Evolutionary conservation across 1,140 invertebrate species (phyloP).

Genomic region (Drosophila punjabiensis): DNA sequence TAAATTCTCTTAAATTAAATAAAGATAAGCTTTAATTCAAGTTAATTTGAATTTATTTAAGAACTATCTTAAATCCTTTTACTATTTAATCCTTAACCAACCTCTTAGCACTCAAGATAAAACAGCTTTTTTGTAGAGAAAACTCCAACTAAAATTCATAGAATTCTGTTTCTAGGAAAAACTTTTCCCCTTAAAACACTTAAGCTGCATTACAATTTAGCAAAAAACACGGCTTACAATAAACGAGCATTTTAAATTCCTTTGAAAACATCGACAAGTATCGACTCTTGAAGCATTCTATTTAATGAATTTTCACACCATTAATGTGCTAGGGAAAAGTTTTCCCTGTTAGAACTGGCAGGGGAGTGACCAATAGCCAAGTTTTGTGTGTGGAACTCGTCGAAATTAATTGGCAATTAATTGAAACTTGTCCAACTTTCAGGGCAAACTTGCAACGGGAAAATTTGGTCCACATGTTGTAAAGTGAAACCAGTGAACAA

Average conservation of each 20-base stretch:
- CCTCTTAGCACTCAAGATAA: neutral
- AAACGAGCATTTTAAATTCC: slow-evolving; percentile 10
- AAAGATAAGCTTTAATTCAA: neutral
- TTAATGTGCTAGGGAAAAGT: slow-evolving; percentile 9
- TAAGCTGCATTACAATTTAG: slow-evolving; percentile 2
- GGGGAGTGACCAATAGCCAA: slow-evolving; percentile 29
- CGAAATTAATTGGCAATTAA: slow-evolving; percentile 79
- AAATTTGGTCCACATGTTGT: slow-evolving; percentile 26
- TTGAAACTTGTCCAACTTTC: slow-evolving; percentile 66
- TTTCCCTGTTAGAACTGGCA: neutral
- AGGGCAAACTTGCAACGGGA: slow-evolving; percentile 25
- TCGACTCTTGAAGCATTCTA: slow-evolving; percentile 12
- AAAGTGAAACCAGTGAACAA: slow-evolving; percentile 12
- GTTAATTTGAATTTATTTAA: neutral
- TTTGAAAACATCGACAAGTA: slow-evolving; percentile 6
- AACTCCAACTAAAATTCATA: neutral
- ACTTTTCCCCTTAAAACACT: neutral
- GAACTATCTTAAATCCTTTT: neutral
- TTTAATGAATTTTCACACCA: slow-evolving; percentile 43
- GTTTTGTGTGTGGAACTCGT: slow-evolving; percentile 16
- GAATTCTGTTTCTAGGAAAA: neutral
- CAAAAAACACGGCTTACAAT: neutral
- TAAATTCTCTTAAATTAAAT: neutral
- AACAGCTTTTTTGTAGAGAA: neutral
- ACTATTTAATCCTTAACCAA: neutral